phyloP scores from a whole-genome alignment of 2,113 vertebrate genomes.

The Chaetodon trifascialis region DNA sequence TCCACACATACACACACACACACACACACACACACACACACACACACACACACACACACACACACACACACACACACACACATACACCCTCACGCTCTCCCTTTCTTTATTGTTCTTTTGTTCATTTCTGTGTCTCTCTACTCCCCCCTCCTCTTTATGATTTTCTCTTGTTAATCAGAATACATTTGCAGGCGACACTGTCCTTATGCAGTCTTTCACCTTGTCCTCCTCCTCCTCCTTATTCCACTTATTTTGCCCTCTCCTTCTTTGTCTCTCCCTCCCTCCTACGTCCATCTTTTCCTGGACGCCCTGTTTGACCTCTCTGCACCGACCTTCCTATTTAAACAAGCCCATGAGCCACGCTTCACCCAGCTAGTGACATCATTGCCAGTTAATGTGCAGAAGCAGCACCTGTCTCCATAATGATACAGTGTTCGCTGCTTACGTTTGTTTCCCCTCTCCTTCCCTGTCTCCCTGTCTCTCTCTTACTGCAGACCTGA shows the following conservation, averaged over 20 bases:
- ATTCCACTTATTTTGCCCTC: not conserved
- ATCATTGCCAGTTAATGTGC: constrained; percentile 60
- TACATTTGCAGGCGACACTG: not conserved
- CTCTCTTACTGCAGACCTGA: constrained; percentile 48
- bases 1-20: constrained; percentile 33
- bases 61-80: constrained; percentile 36
- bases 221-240: constrained; percentile 29
- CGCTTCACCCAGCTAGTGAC: constrained; percentile 39
- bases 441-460: constrained; percentile 40
- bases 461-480: constrained; percentile 30
- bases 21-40: constrained; percentile 31
- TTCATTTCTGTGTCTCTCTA: constrained; percentile 21
- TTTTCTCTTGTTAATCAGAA: constrained; percentile 43
- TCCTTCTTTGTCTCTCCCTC: constrained; percentile 1
- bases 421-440: constrained; percentile 52
- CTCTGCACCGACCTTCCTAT: constrained; percentile 53
- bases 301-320: constrained; percentile 37
- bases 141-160: not conserved
- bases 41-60: constrained; percentile 40
- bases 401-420: constrained; percentile 68
- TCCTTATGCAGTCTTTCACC: constrained; percentile 53
- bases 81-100: constrained; percentile 13
- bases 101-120: constrained; percentile 37
- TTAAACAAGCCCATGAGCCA: constrained; percentile 28
- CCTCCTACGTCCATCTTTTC: not conserved